Base-by-base conservation (phyloP, 2,797 vertebrate species). In the Sebastes vulpes region DNA sequence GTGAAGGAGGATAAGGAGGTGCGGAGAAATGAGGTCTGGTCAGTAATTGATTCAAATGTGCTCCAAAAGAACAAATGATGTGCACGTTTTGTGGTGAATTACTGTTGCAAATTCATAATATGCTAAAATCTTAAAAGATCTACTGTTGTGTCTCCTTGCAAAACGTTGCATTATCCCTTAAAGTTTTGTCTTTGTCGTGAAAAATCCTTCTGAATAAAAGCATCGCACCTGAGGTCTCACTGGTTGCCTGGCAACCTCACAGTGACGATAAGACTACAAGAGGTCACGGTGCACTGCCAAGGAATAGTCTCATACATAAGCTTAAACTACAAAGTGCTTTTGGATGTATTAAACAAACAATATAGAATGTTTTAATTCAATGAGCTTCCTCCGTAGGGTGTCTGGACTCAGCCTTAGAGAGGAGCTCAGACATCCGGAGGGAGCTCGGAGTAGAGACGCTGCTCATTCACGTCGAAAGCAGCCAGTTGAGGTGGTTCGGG, bases 11-110 rank as follows among this genome's bases (percentile, higher is more conserved):
- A 69, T 65, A 18, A 59, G 6, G 59, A 66, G 56, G 16, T 18
- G 42, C 28, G n/a, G 52, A 59, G 20, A 48, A 58, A 72, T 18
- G 4, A 81, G 21, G 5, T 59, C 42, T 38, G 3, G 3, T 14
- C 20, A 14, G 65, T 64, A 83, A 88, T 72, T 82, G 76, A 75
- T 78, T 85, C 9, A 57, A 71, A 82, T 76, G 26, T 42, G 11
- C 16, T 38, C 26, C 26, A 21, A 18, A 53, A 35, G 32, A 48
- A 48, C 14, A 52, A 31, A 4, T n/a, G 1, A 10, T 9, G 29
- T 12, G 3, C 4, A n/a, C 12, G 21, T 28, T 25, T 32, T 9
- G n/a, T 18, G 16, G 4, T 21, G 23, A 50, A 31, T 25, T 31
- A 21, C 29, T 46, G 2, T 3, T 52, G 28, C 3, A 29, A 3